Evolutionary conservation across 1,140 invertebrate genomes (phyloP).

Genomic region (Proales similis): DNA sequence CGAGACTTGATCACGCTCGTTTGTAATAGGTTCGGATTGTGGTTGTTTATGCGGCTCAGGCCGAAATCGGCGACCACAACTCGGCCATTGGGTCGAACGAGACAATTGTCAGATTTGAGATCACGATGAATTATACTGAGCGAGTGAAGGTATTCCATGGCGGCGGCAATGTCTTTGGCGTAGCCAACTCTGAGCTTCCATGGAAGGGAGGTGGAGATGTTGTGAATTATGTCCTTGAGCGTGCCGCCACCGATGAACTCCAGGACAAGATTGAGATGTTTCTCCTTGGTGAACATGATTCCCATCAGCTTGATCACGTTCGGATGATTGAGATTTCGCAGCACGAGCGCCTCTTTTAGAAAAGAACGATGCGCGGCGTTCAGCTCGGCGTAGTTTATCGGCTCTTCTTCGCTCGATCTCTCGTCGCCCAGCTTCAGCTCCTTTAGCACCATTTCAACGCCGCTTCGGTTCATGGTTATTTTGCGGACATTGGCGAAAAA

Average conservation of each 20-base stretch:
- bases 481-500: slow-evolving; percentile 23
- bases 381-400: slow-evolving; percentile 30
- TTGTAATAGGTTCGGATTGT: slow-evolving; percentile 31
- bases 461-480: neutral
- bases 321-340: slow-evolving; percentile 74
- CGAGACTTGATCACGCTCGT: neutral
- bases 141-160: slow-evolving; percentile 52
- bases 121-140: slow-evolving; percentile 52
- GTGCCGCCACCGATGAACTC: slow-evolving; percentile 51
- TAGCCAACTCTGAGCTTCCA: slow-evolving; percentile 46
- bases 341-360: slow-evolving; percentile 66
- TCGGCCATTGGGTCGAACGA: slow-evolving; percentile 45
- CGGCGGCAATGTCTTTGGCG: slow-evolving; percentile 49
- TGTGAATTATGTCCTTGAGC: slow-evolving; percentile 46
- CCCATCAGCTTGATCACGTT: slow-evolving; percentile 85
- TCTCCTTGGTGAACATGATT: slow-evolving; percentile 79
- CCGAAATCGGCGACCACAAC: slow-evolving; percentile 52
- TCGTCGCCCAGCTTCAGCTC: slow-evolving; percentile 6
- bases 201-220: slow-evolving; percentile 42
- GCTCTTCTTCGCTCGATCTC: slow-evolving; percentile 14
- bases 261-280: slow-evolving; percentile 76
- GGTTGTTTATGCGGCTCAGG: slow-evolving; percentile 45
- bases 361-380: slow-evolving; percentile 33
- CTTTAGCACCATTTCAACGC: slow-evolving; percentile 8
- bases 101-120: slow-evolving; percentile 51